Base-by-base conservation (phyloP, 2,797 vertebrate species). In the Catostomus latipinnis region DNA sequence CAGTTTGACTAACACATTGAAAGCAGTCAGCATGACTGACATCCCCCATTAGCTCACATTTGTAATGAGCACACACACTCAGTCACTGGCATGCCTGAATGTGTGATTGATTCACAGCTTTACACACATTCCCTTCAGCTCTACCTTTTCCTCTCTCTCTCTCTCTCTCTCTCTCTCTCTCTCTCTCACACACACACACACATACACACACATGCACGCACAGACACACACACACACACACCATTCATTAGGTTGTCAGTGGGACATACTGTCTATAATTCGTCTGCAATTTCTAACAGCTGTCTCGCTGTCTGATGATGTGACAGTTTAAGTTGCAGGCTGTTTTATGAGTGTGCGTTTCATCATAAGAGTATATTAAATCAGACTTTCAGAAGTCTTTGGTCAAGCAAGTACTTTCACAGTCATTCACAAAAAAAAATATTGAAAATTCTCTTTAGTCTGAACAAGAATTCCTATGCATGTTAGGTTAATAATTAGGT, bases 261-360 rank as follows among this genome's bases (percentile, higher is more conserved):
- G 9, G 58, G 71, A 50, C 68, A 46, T 53, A 72, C 61, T 68
- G 74, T 75, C 65, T 74, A 46, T 86, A 75, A 78, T 87, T 80
- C 78, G 57, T 78, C 69, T 74, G 45, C 57, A 53, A n/a, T 18
- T 13, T 76, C 67, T 79, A 52, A 70, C 72, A 76, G 74, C 78
- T 78, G 52, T 75, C 71, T 72, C 16, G 9, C 34, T 34, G 2
- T 34, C 34, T 68, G 48, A 74, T 78, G 18, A 58, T 77, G 60
- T 75, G 76, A 74, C 71, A 72, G 72, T 45, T 13, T 22, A 63
- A 60, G 72, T 58, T 77, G 56, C 65, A 52, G 61, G 66, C 50
- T 48, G 49, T 66, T 45, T 76, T 8, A 76, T 71, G 56, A 57
- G 53, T 78, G 67, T 60, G 60, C 16, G 63, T 73, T 71, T 81